Evolutionary conservation across 2,888 invertebrate species (phyloP).

Genomic region (Chirona hameri): DNA sequence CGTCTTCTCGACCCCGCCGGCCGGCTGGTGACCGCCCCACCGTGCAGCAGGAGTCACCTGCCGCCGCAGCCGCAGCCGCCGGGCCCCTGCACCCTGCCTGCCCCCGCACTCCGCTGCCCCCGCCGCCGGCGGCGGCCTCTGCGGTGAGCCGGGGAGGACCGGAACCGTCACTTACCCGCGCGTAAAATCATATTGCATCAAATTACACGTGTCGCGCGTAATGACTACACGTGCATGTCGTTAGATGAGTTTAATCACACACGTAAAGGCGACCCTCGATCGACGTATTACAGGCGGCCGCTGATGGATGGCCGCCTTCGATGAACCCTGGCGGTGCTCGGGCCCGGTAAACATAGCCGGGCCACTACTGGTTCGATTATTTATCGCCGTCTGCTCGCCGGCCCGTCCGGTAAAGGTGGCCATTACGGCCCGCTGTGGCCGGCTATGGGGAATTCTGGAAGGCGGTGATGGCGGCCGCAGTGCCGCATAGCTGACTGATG

Average conservation of each 20-base stretch:
- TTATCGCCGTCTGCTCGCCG: not conserved
- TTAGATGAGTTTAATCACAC: not conserved
- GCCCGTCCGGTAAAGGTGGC: not conserved
- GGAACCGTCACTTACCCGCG: not conserved
- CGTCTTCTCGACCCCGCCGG: not conserved
- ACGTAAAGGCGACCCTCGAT: not conserved
- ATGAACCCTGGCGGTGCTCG: not conserved
- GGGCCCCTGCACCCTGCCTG: too few relatives aligned
- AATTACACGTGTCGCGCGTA: constrained; percentile 12
- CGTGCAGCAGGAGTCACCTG: too few relatives aligned
- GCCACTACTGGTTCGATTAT: not conserved
- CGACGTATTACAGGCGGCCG: not conserved
- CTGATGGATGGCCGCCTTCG: not conserved
- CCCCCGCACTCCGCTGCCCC: not conserved
- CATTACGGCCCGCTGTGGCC: not conserved
- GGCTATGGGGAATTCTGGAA: not conserved
- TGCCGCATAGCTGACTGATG: not conserved
- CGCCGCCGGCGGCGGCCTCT: not conserved
- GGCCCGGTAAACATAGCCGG: not conserved
- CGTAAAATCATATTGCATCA: constrained; percentile 13
- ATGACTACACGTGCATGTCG: not conserved
- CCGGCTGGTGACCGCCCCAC: too few relatives aligned
- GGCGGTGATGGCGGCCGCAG: not conserved
- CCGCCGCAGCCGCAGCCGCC: too few relatives aligned
- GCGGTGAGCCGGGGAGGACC: not conserved